Base-by-base conservation (phyloP, 35 echinoderm and acorn worm genomes). In the Acanthaster planci region DNA sequence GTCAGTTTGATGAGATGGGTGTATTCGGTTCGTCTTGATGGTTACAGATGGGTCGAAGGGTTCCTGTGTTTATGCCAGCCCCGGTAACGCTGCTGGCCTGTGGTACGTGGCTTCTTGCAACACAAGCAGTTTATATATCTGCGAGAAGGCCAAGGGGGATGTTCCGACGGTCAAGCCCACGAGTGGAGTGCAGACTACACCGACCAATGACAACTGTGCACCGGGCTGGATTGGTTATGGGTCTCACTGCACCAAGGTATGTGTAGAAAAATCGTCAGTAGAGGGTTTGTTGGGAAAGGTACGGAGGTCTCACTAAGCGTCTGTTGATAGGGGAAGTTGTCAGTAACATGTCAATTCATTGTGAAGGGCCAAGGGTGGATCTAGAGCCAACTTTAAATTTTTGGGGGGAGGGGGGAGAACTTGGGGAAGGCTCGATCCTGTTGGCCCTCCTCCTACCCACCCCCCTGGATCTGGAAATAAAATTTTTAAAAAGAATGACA, bases 211-310 rank as follows among this genome's bases (percentile, higher is more conserved):
- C 6, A 80, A 88, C 44, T 97, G 95, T 75, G 78, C 88, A 59
- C 6, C 16, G 17, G 85, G 59, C 12, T 97, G 95, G 95, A 87
- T 91, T 15, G 95, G 95, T 21, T 97, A 93, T 84, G 95, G 95
- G 2, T 55, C 34, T 39, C 90, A 91, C 36, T 97, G 95, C 82
- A 93, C 77, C 42, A 68, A 40, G 88, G 95, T 97, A 88, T 87
- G 67, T 18, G 8, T 29, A 47, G 27, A 38, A 38, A 79, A 6
- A n/a, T n/a, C n/a, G n/a, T n/a, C n/a, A n/a, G n/a, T n/a, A n/a
- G n/a, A n/a, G n/a, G n/a, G n/a, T n/a, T n/a, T n/a, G n/a, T n/a
- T n/a, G n/a, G n/a, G n/a, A n/a, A n/a, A n/a, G n/a, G n/a, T n/a
- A n/a, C n/a, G n/a, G n/a, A n/a, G n/a, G n/a, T n/a, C n/a, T n/a